Evolutionary conservation across 2,113 vertebrate species (phyloP).

Genomic region (Pluvialis apricaria): DNA sequence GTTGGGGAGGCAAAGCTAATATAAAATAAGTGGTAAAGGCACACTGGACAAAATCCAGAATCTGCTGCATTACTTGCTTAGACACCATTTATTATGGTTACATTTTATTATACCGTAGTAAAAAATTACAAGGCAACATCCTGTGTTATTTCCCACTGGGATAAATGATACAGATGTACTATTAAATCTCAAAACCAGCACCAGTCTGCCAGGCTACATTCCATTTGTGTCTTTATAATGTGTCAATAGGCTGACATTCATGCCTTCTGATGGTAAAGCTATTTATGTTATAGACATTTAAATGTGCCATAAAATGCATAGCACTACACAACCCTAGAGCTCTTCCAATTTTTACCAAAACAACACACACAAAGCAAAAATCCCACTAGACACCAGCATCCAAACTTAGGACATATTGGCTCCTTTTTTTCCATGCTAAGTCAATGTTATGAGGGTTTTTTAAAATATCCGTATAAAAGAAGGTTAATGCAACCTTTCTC

Average conservation of each 20-base stretch:
- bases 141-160: conserved; percentile 66
- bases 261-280: conserved; percentile 33
- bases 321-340: background rate
- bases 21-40: conserved; percentile 41
- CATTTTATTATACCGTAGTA: conserved; percentile 74
- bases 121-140: conserved; percentile 73
- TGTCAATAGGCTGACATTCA: conserved; percentile 60
- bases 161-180: conserved; percentile 68
- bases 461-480: background rate
- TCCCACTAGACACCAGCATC: background rate
- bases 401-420: background rate
- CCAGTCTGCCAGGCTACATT: conserved; percentile 24
- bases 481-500: background rate
- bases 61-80: conserved; percentile 60
- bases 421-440: background rate
- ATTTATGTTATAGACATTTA: conserved; percentile 25
- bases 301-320: conserved; percentile 18
- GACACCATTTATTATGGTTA: conserved; percentile 70
- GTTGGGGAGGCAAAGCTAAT: background rate
- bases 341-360: background rate
- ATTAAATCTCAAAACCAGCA: conserved; percentile 58
- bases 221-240: conserved; percentile 51
- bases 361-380: background rate
- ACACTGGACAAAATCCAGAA: conserved; percentile 62
- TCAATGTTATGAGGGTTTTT: background rate